Conservation (phyloP, 2,888 invertebrate genomes). For the Slavum lentiscoides region DNA sequence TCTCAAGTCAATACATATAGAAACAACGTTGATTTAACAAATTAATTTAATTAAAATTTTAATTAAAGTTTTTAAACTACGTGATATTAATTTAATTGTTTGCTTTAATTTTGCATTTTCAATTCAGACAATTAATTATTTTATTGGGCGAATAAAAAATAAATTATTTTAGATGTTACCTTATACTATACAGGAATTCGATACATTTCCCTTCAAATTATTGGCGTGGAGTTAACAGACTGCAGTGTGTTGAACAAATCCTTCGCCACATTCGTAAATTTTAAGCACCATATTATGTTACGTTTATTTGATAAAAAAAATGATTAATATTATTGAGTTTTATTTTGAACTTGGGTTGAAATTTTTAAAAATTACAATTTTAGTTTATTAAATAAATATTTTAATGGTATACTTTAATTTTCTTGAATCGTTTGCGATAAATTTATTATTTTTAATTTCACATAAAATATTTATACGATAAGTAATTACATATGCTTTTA, state of each 20-base stretch:
- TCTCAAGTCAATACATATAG: neutral
- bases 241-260: no score
- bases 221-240: neutral
- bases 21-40: neutral
- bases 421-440: no score
- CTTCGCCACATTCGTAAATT: no score
- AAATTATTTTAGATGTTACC: neutral
- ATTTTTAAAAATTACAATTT: no score
- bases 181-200: neutral
- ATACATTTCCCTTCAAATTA: neutral
- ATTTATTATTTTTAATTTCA: no score
- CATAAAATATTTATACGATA: no score
- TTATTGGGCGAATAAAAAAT: neutral
- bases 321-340: no score
- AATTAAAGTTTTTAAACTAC: neutral
- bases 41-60: neutral
- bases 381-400: no score
- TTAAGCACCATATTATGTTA: neutral
- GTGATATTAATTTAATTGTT: neutral
- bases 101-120: neutral
- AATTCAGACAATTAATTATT: slow-evolving; percentile 1
- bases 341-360: no score
- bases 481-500: no score
- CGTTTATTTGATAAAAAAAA: neutral
- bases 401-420: no score